These are phyloP conservation scores for Chrysotoxum bicinctum DNA, from an alignment of 2,888 invertebrate genomes.

Conservation along the genomic window DNA sequence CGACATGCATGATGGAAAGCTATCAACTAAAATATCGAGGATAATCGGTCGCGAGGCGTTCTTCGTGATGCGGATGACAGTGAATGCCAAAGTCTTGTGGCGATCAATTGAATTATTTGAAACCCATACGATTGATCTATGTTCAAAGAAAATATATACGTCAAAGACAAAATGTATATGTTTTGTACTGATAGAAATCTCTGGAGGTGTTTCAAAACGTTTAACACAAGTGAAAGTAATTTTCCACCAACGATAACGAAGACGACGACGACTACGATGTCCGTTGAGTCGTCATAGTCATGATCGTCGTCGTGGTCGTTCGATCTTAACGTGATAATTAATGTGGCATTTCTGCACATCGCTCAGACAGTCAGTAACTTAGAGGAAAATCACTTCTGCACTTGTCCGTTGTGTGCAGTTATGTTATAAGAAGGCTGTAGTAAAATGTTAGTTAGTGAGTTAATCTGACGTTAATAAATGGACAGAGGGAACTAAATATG, in stretches of 20 bases:
- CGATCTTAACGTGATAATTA: conserved; percentile 63
- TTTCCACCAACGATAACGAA: conserved; percentile 9
- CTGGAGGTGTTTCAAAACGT: conserved; percentile 17
- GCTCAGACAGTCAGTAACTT: conserved; percentile 39
- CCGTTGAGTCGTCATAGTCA: not conserved
- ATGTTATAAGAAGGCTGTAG: conserved; percentile 18
- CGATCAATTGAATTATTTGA: conserved; percentile 16
- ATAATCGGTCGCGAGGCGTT: conserved; percentile 27
- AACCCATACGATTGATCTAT: conserved; percentile 8
- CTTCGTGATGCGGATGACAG: not conserved
- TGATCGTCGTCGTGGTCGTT: conserved; percentile 5
- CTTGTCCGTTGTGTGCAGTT: conserved; percentile 18
- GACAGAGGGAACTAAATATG: not conserved
- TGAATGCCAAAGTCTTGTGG: not conserved
- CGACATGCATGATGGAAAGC: conserved; percentile 14
- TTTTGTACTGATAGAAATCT: conserved; percentile 22
- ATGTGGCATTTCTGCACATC: conserved; percentile 57
- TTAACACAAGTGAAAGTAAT: conserved; percentile 61
- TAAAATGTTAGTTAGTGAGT: conserved; percentile 43
- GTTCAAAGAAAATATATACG: not conserved
- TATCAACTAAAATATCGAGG: conserved; percentile 13
- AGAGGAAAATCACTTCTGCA: conserved; percentile 47
- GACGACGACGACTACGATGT: not conserved
- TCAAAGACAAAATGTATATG: conserved; percentile 4
- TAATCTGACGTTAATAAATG: conserved; percentile 45